Evolutionary conservation across 2,113 vertebrate genomes (phyloP).

Genomic region (Pedionomus torquatus): DNA sequence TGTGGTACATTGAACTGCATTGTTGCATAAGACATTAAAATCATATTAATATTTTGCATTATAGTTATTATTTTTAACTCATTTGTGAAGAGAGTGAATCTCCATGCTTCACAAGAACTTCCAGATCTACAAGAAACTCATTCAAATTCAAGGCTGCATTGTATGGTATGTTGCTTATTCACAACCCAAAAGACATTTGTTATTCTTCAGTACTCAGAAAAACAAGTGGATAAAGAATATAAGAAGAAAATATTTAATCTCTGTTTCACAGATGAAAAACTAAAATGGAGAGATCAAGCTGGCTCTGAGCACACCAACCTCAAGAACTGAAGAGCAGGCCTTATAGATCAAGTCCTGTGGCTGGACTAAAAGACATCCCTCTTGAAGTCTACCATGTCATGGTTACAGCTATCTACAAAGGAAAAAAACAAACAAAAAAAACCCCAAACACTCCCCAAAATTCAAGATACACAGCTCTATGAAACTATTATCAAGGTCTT

Average conservation of each 20-base stretch:
- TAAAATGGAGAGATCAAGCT: not conserved
- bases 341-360: not conserved
- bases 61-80: not conserved
- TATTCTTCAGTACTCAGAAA: not conserved
- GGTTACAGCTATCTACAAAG: not conserved
- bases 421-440: not conserved
- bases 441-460: accelerated
- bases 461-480: not conserved
- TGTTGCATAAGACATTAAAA: not conserved
- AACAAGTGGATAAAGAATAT: not conserved
- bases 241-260: not conserved
- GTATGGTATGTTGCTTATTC: not conserved
- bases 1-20: not conserved
- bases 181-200: not conserved
- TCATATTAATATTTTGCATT: not conserved
- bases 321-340: not conserved
- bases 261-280: not conserved
- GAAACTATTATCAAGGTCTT: not conserved
- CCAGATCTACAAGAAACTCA: not conserved
- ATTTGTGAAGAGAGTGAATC: not conserved
- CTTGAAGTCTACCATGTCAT: not conserved
- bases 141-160: not conserved
- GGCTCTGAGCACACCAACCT: not conserved
- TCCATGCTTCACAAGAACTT: not conserved
- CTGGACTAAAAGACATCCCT: not conserved